Percentiles rank a stretch among this genome's conserved stretches.
phyloP scores from a whole-genome alignment of 37 sponge, comb jelly and placozoan species.

The Dysidea cf. avara region DNA sequence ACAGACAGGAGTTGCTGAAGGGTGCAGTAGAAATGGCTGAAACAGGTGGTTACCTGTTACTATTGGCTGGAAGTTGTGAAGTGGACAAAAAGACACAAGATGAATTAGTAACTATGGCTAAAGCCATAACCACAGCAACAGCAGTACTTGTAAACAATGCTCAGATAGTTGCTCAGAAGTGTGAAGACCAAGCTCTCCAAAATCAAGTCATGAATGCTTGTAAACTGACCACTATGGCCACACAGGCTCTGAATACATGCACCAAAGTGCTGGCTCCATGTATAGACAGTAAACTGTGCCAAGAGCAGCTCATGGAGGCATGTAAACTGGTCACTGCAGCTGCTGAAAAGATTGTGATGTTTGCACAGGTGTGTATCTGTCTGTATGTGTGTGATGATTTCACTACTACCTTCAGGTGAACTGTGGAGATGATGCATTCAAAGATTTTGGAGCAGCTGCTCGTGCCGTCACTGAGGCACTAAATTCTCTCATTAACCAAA shows the following conservation, averaged over 20 bases:
- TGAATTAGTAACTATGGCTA: conserved; percentile 5
- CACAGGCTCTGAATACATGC: conserved; percentile 22
- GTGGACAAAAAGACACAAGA: conserved; percentile 51
- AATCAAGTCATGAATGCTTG: conserved; percentile 38
- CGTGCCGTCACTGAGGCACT: conserved; percentile 51
- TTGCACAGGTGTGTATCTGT: conserved; percentile 22
- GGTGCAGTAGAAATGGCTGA: conserved; percentile 84
- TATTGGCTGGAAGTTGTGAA: conserved; percentile 67
- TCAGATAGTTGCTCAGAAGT: conserved; percentile 72
- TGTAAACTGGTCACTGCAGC: conserved; percentile 43
- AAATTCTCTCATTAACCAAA: conserved; percentile 26
- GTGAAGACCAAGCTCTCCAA: conserved; percentile 82
- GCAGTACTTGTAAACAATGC: conserved; percentile 88
- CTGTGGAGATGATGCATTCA: conserved; percentile 28
- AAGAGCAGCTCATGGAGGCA: conserved; percentile 72
- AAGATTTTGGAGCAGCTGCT: conserved; percentile 38
- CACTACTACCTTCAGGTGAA: background rate
- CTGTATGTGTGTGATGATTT: background rate
- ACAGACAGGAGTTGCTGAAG: conserved; percentile 65
- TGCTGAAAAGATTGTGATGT: conserved; percentile 22
- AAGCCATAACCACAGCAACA: conserved; percentile 64
- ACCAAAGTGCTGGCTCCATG: conserved; percentile 44
- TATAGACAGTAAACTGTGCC: conserved; percentile 49
- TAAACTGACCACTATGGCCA: conserved; percentile 6
- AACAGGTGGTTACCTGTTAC: conserved; percentile 66